phyloP scores from a whole-genome alignment of 2,113 vertebrate genomes.

The Hippoglossus stenolepis region DNA sequence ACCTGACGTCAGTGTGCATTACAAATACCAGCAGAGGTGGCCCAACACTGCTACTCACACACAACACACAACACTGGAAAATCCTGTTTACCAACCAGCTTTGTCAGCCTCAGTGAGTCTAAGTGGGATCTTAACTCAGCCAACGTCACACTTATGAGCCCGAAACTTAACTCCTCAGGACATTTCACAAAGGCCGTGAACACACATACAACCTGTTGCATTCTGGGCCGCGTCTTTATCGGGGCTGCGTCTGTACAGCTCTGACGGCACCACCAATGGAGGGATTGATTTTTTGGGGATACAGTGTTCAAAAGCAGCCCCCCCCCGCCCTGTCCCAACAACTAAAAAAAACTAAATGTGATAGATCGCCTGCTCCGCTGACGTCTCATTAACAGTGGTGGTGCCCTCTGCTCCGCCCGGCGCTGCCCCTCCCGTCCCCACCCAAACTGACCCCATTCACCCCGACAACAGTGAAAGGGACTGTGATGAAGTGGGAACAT shows the following conservation, averaged over 20 bases:
- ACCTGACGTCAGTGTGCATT: not conserved
- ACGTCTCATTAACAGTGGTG: conserved; percentile 23
- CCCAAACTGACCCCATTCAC: conserved; percentile 41
- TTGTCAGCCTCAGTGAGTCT: not conserved
- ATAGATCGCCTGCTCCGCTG: conserved; percentile 34
- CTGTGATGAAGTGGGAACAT: not conserved
- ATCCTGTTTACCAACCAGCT: not conserved
- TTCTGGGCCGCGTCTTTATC: not conserved
- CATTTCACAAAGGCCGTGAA: not conserved
- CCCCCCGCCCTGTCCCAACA: not conserved
- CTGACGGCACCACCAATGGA: not conserved
- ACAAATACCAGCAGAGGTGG: not conserved
- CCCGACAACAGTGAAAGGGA: not conserved
- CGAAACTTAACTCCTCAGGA: not conserved
- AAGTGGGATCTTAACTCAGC: not conserved
- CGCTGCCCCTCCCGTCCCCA: not conserved
- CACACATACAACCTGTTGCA: not conserved
- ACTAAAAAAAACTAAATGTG: not conserved
- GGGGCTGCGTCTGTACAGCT: not conserved
- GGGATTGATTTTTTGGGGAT: conserved; percentile 37
- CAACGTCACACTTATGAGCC: not conserved
- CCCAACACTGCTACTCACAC: not conserved
- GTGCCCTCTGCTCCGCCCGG: conserved; percentile 29
- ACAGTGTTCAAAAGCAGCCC: too few relatives aligned
- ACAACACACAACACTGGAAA: not conserved